Conservation (phyloP, 2,797 vertebrate species). For the Nyctibius grandis region DNA sequence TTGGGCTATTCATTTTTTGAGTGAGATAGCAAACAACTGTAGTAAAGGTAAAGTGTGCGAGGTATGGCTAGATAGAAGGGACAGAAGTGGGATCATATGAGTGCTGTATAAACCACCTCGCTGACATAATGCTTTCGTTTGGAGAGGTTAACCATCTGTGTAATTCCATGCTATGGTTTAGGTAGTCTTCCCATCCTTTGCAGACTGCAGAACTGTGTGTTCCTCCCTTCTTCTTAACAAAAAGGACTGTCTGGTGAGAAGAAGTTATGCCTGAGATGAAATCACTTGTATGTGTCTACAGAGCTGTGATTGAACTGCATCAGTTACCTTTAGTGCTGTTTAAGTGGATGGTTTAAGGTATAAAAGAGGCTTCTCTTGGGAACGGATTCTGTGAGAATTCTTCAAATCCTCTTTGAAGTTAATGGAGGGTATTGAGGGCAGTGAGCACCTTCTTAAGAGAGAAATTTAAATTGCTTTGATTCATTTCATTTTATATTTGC, state of each 20-base stretch:
- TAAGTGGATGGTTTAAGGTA: neutral
- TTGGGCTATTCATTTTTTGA: neutral
- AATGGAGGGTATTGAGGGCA: slow-evolving; percentile 35
- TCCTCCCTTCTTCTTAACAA: neutral
- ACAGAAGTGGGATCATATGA: neutral
- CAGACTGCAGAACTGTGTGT: neutral
- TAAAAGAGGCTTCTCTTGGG: neutral
- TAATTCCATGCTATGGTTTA: neutral
- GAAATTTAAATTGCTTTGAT: slow-evolving; percentile 14
- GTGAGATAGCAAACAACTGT: neutral
- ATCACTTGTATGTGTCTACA: neutral
- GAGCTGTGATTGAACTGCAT: neutral
- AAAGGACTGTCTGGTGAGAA: neutral
- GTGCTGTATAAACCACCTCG: neutral
- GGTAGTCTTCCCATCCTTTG: neutral
- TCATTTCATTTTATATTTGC: neutral
- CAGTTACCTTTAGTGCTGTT: neutral
- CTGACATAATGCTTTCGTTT: neutral
- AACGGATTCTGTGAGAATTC: slow-evolving; percentile 27
- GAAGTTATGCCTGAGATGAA: neutral
- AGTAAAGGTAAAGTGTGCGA: neutral
- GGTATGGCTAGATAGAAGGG: neutral
- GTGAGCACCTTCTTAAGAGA: slow-evolving; percentile 32
- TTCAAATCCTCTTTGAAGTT: slow-evolving; percentile 47
- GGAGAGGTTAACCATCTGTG: neutral